Conservation (phyloP, 64 coral and sea anemone species). For the Cladopsammia gracilis region DNA sequence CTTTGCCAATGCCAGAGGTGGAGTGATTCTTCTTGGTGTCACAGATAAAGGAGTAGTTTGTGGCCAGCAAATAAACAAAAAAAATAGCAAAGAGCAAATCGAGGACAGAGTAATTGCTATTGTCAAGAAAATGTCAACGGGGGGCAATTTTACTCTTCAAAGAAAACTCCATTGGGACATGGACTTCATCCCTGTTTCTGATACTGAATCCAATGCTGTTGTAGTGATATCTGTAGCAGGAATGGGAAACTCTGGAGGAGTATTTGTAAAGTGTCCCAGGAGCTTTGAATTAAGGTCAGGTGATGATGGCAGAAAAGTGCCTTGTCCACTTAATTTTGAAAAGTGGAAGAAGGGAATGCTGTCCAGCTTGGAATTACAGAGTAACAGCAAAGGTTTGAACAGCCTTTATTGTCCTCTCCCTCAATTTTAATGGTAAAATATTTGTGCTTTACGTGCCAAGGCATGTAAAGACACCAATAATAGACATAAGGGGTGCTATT, state of each 20-base stretch:
- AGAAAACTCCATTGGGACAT: conserved; percentile 12
- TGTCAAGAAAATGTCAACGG: not conserved
- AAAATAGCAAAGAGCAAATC: not conserved
- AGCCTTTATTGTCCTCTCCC: not conserved
- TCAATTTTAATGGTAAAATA: too few species aligned
- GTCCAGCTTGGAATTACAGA: not conserved
- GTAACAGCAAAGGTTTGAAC: not conserved
- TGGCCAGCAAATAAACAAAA: not conserved
- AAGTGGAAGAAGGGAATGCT: not conserved
- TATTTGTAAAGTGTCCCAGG: not conserved
- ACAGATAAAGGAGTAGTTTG: not conserved
- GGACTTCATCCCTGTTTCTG: not conserved
- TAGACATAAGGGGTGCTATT: too few species aligned
- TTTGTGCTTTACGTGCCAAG: too few species aligned
- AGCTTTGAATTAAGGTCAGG: not conserved
- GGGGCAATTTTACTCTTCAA: not conserved
- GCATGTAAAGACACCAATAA: too few species aligned
- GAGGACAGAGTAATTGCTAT: not conserved
- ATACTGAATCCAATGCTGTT: not conserved
- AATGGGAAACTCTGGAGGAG: not conserved
- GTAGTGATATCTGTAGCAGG: not conserved
- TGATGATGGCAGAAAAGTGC: not conserved
- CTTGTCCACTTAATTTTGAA: not conserved
- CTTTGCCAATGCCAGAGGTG: not conserved
- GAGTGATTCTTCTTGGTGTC: not conserved